Conservation (phyloP, 2,113 vertebrate genomes). For the Grantiella picta region DNA sequence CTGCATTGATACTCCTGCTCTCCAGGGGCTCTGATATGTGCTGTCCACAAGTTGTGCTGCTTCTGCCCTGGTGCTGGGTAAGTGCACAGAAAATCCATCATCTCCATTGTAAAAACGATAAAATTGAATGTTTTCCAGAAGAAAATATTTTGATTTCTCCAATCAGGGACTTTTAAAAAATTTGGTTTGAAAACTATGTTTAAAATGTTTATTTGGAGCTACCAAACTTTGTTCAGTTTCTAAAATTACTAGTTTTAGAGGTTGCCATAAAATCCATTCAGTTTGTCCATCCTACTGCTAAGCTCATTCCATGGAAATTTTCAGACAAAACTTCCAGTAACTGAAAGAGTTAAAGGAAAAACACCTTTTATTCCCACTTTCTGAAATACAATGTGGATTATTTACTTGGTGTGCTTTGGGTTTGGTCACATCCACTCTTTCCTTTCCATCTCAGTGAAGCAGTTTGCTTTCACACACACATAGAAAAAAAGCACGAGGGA, state of each 20-base stretch:
- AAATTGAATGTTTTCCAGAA: neutral
- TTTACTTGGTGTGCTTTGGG: neutral
- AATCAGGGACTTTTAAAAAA: neutral
- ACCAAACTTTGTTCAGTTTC: neutral
- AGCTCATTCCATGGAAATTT: neutral
- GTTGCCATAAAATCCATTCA: neutral
- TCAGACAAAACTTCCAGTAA: neutral
- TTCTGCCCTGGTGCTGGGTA: neutral
- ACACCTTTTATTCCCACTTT: neutral
- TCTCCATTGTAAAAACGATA: neutral
- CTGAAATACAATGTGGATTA: neutral
- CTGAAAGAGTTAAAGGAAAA: neutral
- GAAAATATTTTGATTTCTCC: neutral
- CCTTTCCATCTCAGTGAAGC: neutral
- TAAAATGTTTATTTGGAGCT: neutral
- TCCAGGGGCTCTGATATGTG: rapidly evolving
- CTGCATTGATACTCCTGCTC: neutral
- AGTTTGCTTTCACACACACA: neutral
- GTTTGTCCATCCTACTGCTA: neutral
- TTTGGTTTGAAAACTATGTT: neutral
- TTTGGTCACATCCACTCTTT: neutral
- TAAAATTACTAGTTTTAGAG: neutral
- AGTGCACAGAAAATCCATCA: neutral
- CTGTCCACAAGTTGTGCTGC: neutral
- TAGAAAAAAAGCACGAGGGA: neutral